Evolutionary conservation across 53 echinoderm and acorn worm genomes (phyloP), one percentile per base, ranked within the genome.

Genomic region (Actinopyga echinites): DNA sequence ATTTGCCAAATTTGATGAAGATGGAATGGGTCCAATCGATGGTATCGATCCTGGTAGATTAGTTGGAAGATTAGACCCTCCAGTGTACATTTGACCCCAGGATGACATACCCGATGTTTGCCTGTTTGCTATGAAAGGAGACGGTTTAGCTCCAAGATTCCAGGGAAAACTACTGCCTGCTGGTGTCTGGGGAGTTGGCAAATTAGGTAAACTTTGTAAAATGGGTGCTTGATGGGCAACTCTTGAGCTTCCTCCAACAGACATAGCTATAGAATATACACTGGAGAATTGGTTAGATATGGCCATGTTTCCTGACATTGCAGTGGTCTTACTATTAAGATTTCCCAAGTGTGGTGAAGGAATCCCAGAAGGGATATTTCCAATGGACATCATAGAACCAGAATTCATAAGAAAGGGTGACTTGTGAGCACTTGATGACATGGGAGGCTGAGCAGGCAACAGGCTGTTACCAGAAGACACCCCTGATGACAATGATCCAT

Each of bases 401-500:
- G 26, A 30, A 12, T 29, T 56, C 56, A 77, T 77, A 12, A 20
- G 33, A 30, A 69, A 38, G 69, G 89, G 44, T 85, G 85, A 36
- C 55, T 79, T 64, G 30, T n/a, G 44, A 56, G 79, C 20, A 55
- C 45, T 62, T 63, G 85, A 65, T 86, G 86, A 49, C 49, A 49
- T 0, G 12, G 49, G 49, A 0, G 49, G 49, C 49, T 49, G 49
- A 84, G 78, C 53, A 56, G 84, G 43, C 56, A 68, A 79, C 82
- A 81, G 23, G 68, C 56, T 52, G 56, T 69, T 12, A 62, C 73
- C 33, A 62, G 60, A 25, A 74, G 73, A 36, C 34, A 79, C 69
- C 79, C 85, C 15, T 80, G 60, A 36, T 79, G 89, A 58, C 64
- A 77, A 17, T 74, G 88, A 26, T 80, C 73, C 9, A 33, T 59